Conservation (phyloP, 2,797 vertebrate species). For the Anabas testudineus region DNA sequence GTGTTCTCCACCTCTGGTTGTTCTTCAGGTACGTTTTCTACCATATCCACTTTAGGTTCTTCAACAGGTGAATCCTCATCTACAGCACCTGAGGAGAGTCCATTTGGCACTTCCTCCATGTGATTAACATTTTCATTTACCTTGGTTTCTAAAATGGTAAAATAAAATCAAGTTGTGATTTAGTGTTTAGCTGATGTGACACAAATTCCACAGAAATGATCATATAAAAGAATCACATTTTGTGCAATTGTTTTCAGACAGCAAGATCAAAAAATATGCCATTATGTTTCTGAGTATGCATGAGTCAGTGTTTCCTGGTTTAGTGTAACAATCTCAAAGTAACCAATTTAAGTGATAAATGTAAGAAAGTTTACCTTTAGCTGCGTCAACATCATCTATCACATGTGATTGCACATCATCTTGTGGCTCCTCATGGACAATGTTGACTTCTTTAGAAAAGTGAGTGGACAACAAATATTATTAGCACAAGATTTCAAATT, state of each 20-base stretch:
- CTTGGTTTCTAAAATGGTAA: conserved; percentile 12
- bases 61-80: conserved; percentile 14
- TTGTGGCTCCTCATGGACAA: conserved; percentile 27
- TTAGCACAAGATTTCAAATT: neutral
- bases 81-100: conserved; percentile 8
- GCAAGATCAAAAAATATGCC: no score
- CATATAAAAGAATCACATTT: neutral
- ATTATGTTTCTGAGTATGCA: no score
- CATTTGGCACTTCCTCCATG: neutral
- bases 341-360: neutral
- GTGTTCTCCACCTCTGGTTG: conserved; percentile 15
- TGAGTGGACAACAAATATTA: no score
- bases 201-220: neutral
- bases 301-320: no score
- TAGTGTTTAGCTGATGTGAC: neutral
- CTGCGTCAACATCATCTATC: neutral
- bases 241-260: no score
- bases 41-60: neutral
- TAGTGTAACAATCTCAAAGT: no score
- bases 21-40: neutral
- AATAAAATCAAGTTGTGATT: no score
- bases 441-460: conserved; percentile 34
- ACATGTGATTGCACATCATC: neutral
- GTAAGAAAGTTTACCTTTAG: conserved; percentile 24
- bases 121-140: conserved; percentile 3